A percentile compares a stretch with the other conserved stretches of the same genome.
These are phyloP conservation scores for Sparus aurata DNA, from an alignment of 2,797 vertebrate genomes.

Conservation along the genomic window DNA sequence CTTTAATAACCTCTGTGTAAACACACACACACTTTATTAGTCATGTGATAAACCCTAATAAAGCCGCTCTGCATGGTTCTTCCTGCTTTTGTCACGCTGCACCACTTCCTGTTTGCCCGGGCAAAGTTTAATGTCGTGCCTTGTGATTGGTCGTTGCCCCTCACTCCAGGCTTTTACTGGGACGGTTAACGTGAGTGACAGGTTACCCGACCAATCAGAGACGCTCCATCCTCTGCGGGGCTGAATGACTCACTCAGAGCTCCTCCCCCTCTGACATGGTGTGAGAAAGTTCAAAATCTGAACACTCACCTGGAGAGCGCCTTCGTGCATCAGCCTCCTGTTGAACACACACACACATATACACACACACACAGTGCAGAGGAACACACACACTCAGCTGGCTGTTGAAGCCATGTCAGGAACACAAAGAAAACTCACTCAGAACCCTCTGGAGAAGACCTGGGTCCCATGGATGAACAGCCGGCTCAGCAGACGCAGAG, in stretches of 20 bases:
- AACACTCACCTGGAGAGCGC: constrained; percentile 18
- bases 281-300: constrained; percentile 49
- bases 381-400: background rate
- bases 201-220: constrained; percentile 36
- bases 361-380: background rate
- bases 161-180: background rate
- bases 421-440: constrained; percentile 82
- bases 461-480: constrained; percentile 89
- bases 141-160: constrained; percentile 29
- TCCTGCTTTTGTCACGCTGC: background rate
- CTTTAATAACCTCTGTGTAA: background rate
- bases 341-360: constrained; percentile 27
- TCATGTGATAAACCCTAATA: background rate
- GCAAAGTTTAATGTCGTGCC: constrained; percentile 1
- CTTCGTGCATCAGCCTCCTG: background rate
- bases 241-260: background rate
- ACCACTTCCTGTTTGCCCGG: constrained; percentile 4
- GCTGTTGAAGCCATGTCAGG: constrained; percentile 77
- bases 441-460: constrained; percentile 90
- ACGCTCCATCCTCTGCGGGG: background rate
- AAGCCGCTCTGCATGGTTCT: background rate
- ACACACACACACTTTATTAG: background rate
- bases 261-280: constrained; percentile 27
- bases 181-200: constrained; percentile 1
- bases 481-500: constrained; percentile 84